These are phyloP conservation scores for Chydorus sphaericus DNA, from an alignment of 2,888 invertebrate species.

Conservation along the genomic window DNA sequence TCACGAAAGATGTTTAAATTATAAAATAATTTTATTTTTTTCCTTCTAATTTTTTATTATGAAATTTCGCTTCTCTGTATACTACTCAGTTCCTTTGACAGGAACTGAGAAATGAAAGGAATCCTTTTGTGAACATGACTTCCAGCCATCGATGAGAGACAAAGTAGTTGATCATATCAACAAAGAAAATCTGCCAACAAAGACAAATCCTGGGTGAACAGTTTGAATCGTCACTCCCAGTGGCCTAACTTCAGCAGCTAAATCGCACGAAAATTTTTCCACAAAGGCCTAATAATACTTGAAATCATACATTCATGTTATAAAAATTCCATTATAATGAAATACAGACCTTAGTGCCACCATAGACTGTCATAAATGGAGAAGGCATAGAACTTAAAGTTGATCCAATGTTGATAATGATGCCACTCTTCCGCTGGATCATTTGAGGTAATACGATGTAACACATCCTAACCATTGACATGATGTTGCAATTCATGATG, in stretches of 20 bases:
- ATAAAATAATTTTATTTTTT: too few species aligned
- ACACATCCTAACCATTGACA: constrained; percentile 69
- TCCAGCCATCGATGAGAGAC: too few species aligned
- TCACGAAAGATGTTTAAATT: too few species aligned
- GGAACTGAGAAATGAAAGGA: too few species aligned
- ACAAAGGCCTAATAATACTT: constrained; percentile 45
- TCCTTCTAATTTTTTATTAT: too few species aligned
- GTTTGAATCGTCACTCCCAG: constrained; percentile 64
- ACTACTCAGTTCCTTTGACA: too few species aligned
- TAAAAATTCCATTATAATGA: too few species aligned
- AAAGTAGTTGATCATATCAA: too few species aligned
- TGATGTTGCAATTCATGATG: constrained; percentile 61
- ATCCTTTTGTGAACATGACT: too few species aligned
- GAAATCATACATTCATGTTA: neutral
- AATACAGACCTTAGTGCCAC: constrained; percentile 73
- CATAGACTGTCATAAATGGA: constrained; percentile 69
- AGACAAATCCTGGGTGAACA: constrained; percentile 72
- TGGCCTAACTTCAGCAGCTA: constrained; percentile 52
- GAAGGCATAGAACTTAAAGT: constrained; percentile 61
- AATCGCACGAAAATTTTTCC: constrained; percentile 59
- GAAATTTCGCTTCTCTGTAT: too few species aligned
- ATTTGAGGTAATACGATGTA: constrained; percentile 68
- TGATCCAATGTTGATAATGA: constrained; percentile 80
- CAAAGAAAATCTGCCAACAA: too few species aligned
- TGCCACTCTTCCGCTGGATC: constrained; percentile 62